A percentile compares a stretch with the other conserved stretches of the same genome.
phyloP scores from a whole-genome alignment of 37 sponge, comb jelly and placozoan species.

The Beroe ovata region DNA sequence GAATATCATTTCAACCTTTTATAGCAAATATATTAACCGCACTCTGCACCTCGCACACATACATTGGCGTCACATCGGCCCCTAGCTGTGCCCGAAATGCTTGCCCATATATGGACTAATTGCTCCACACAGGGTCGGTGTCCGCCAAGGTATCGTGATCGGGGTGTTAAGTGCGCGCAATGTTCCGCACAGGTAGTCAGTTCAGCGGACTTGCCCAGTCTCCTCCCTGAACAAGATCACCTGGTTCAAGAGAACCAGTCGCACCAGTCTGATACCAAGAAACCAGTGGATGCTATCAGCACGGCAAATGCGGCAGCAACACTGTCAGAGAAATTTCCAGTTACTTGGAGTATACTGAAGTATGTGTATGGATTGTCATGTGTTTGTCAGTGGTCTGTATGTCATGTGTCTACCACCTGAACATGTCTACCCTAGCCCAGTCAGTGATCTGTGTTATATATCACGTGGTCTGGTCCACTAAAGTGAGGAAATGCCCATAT shows the following conservation, averaged over 20 bases:
- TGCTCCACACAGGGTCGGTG: background rate
- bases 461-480: no score
- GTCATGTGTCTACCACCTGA: no score
- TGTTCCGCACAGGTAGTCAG: background rate
- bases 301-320: background rate
- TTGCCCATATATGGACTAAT: slow-evolving; percentile 4
- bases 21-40: no score
- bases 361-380: no score
- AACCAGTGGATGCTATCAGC: background rate
- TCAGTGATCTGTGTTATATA: no score
- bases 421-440: no score
- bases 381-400: no score
- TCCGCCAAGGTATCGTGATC: background rate
- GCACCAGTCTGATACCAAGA: background rate
- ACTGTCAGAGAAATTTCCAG: slow-evolving; percentile 1
- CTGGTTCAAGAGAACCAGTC: background rate
- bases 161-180: background rate
- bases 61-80: no score
- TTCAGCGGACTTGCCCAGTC: background rate
- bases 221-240: background rate
- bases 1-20: no score
- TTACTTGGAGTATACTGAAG: background rate
- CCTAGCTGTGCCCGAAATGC: no score
- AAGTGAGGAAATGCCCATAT: no score
- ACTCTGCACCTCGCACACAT: no score